A percentile compares a stretch with the other conserved stretches of the same genome.
Conservation (phyloP, 1,140 invertebrate species). For the Drosophila sulfurigaster region DNA sequence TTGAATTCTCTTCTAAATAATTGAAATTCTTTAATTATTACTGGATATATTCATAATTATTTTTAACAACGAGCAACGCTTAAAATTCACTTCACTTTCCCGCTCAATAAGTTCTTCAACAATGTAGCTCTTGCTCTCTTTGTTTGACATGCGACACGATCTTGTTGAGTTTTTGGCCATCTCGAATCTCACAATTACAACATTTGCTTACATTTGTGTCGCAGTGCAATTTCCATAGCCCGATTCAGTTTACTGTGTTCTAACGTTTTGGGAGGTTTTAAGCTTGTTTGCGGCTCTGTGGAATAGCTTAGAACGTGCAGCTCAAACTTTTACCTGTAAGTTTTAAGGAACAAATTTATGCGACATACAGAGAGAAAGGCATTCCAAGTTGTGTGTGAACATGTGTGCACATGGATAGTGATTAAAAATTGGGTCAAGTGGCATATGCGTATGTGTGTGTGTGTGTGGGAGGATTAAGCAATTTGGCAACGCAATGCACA, state of each 20-base stretch:
- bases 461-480: constrained; percentile 64
- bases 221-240: constrained; percentile 9
- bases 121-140: not conserved
- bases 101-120: no score
- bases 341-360: constrained; percentile 81
- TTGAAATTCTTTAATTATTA: no score
- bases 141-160: not conserved
- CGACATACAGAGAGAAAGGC: constrained; percentile 26
- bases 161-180: constrained; percentile 12
- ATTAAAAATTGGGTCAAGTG: constrained; percentile 83
- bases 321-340: constrained; percentile 65
- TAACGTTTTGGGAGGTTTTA: constrained; percentile 42
- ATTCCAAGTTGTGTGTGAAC: constrained; percentile 29
- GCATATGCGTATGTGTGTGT: constrained; percentile 67
- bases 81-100: not conserved
- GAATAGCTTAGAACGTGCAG: constrained; percentile 76
- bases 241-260: constrained; percentile 5
- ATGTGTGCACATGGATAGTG: constrained; percentile 76
- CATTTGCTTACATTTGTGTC: constrained; percentile 45
- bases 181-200: constrained; percentile 18
- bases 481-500: constrained; percentile 66
- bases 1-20: no score
- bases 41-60: no score
- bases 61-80: no score
- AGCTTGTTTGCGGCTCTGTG: constrained; percentile 63